Conservation (phyloP, 2,888 invertebrate species). For the Pasiphila rectangulata region DNA sequence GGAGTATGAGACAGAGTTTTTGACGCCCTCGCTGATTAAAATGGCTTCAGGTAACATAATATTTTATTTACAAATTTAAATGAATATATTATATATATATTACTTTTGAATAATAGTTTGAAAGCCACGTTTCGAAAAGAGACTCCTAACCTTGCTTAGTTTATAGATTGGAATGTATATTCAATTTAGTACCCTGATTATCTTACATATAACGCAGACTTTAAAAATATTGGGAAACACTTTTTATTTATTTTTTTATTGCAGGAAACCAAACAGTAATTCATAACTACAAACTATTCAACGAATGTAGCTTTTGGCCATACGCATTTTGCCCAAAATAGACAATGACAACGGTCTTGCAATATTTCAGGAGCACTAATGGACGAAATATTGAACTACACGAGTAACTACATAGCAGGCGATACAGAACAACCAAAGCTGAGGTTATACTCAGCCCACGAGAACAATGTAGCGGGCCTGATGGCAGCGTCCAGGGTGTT, state of each 20-base stretch:
- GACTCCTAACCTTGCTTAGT: no score
- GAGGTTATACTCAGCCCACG: slow-evolving; percentile 81
- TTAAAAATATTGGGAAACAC: no score
- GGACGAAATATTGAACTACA: slow-evolving; percentile 73
- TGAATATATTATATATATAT: background rate
- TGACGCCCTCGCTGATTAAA: slow-evolving; percentile 56
- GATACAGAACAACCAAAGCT: slow-evolving; percentile 62
- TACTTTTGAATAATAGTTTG: background rate
- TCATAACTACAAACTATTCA: no score
- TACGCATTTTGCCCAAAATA: no score
- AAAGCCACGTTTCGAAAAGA: no score
- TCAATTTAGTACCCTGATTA: no score
- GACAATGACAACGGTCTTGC: background rate
- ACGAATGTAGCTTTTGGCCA: no score
- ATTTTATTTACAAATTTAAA: background rate
- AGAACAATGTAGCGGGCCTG: slow-evolving; percentile 83
- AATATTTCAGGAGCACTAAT: slow-evolving; percentile 68
- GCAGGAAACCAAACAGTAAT: no score
- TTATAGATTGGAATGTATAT: no score
- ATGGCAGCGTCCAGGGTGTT: slow-evolving; percentile 79
- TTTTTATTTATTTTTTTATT: no score
- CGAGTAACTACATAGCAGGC: slow-evolving; percentile 60
- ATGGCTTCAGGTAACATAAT: slow-evolving; percentile 64
- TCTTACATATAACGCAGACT: no score
- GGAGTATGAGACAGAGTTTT: slow-evolving; percentile 63